Evolutionary conservation across 2,888 invertebrate species (phyloP).

Genomic region (Candidula unifasciata): DNA sequence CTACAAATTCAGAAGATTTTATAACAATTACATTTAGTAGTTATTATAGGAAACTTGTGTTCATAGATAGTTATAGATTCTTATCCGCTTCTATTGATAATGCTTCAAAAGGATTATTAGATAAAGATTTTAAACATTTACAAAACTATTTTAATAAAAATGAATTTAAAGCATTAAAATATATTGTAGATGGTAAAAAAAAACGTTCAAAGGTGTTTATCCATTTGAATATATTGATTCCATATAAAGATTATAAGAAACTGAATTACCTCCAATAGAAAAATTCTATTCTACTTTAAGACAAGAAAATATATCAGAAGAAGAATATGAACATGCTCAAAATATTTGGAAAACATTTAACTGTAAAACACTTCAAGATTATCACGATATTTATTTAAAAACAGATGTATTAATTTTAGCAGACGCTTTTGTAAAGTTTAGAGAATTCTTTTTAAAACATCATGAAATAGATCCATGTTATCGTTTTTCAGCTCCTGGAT

Average conservation of each 20-base stretch:
- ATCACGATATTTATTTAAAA: conserved; percentile 17
- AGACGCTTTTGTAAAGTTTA: conserved; percentile 28
- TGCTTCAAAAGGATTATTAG: conserved; percentile 5
- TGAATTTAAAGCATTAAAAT: not conserved
- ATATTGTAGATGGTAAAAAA: not conserved
- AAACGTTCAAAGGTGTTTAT: conserved; percentile 6
- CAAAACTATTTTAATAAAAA: conserved; percentile 6
- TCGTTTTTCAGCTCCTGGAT: not conserved
- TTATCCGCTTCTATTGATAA: not conserved
- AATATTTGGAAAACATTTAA: conserved; percentile 15
- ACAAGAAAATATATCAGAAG: not conserved
- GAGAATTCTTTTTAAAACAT: conserved; percentile 22
- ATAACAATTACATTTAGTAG: not conserved
- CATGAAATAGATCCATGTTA: conserved; percentile 13
- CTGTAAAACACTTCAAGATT: conserved; percentile 32
- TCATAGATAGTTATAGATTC: conserved; percentile 15
- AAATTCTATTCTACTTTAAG: not conserved
- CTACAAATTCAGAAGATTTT: conserved; percentile 44
- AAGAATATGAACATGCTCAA: conserved; percentile 22
- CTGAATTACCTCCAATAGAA: not conserved
- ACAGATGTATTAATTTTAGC: conserved; percentile 28
- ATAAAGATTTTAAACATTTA: conserved; percentile 64
- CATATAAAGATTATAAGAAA: not conserved
- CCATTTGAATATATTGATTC: not conserved
- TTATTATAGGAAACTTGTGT: not conserved